Evolutionary conservation across 1,140 invertebrate species (phyloP), one percentile per base, ranked within the genome.

Genomic region (Ips typographus): DNA sequence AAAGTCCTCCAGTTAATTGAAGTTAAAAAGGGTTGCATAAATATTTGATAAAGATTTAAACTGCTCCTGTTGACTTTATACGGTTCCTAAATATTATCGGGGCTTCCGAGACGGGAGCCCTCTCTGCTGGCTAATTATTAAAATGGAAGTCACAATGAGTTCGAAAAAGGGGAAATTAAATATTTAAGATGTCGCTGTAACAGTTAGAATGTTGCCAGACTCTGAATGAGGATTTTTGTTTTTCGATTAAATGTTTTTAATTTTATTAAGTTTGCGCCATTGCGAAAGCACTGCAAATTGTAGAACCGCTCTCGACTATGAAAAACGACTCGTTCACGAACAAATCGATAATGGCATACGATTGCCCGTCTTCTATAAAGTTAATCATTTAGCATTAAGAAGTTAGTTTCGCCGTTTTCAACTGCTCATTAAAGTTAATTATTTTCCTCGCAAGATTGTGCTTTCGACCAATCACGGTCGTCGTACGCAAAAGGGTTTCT

Each of bases 11-110:
- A 47, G 40, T 66, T 68, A 61, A 60, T 68, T 60, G 49, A 68
- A 68, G 58, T 68, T 68, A 68, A 68, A 68, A 68, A 68, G 66
- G 66, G 57, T 68, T 68, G 66, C 66, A 53, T 68, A 52, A 60
- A 68, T 68, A 68, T 61, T 68, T 68, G 55, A 68, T 62, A 60
- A 58, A 40, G 66, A 68, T 68, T 68, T 68, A 68, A 68, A 68
- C 57, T 47, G 66, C 57, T 53, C 42, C 59, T 68, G 57, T 62
- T 62, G 58, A 68, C 66, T 68, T 68, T 61, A 61, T 68, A 68
- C 59, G 41, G 58, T 68, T 68, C 56, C 66, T 55, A 61, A 61
- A 68, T 57, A 61, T 68, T 60, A 68, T 61, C 38, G 66, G 57
- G 53, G 65, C 22, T 7, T 57, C 57, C 43, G 66, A 59, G 56